Evolutionary conservation across 2,888 invertebrate genomes (phyloP).

Genomic region (Tinea semifulvella): DNA sequence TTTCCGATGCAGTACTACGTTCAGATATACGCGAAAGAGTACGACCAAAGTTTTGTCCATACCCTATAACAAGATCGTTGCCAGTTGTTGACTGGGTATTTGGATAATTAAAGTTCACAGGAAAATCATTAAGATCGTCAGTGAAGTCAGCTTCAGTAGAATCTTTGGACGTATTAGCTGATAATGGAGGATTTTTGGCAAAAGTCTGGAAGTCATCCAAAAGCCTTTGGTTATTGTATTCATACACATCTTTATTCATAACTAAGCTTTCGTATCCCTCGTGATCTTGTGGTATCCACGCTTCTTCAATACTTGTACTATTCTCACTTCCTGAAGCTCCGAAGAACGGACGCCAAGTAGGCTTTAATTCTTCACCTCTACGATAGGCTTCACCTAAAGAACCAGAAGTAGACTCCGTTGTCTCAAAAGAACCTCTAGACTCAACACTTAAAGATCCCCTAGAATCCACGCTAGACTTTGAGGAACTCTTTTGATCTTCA

Average conservation of each 20-base stretch:
- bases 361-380: conserved; percentile 76
- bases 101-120: conserved; percentile 79
- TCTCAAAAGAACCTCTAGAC: conserved; percentile 76
- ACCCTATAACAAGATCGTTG: conserved; percentile 75
- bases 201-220: conserved; percentile 61
- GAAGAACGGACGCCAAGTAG: conserved; percentile 85
- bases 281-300: conserved; percentile 80
- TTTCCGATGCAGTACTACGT: conserved; percentile 87
- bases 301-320: conserved; percentile 87
- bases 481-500: conserved; percentile 61
- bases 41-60: conserved; percentile 78
- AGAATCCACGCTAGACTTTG: conserved; percentile 72
- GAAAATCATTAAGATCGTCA: conserved; percentile 80
- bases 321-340: conserved; percentile 81
- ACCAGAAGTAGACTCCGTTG: conserved; percentile 78
- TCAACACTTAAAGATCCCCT: conserved; percentile 72
- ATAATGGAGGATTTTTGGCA: conserved; percentile 56
- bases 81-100: conserved; percentile 68
- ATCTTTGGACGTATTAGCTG: conserved; percentile 60
- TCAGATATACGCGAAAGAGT: conserved; percentile 89
- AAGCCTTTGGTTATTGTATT: conserved; percentile 50
- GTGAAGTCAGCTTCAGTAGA: conserved; percentile 73
- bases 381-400: conserved; percentile 76
- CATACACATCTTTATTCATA: conserved; percentile 55
- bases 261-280: conserved; percentile 69